These are phyloP conservation scores for Xenopus borealis DNA, from an alignment of 2,113 vertebrate species.

Conservation along the genomic window DNA sequence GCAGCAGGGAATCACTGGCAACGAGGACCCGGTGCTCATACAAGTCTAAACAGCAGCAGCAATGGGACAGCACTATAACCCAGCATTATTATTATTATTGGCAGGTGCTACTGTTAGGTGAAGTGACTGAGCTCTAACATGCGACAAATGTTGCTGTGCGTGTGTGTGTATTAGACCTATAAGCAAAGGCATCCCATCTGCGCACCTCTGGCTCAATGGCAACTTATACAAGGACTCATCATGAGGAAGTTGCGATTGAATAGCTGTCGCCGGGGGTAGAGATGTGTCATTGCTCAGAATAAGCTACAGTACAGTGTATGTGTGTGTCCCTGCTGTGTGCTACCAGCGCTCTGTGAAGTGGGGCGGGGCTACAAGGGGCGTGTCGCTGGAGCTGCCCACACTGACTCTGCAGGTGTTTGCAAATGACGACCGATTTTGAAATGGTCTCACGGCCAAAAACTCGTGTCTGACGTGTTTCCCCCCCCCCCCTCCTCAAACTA, in stretches of 20 bases:
- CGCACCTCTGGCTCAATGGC: too few species aligned
- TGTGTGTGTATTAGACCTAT: too few species aligned
- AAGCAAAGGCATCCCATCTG: too few species aligned
- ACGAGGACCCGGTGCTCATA: constrained; percentile 66
- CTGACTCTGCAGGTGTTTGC: constrained; percentile 11
- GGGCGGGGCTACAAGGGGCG: not conserved
- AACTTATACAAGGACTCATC: not conserved
- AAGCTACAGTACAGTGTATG: constrained; percentile 55
- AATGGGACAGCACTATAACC: not conserved
- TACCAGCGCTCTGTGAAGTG: not conserved
- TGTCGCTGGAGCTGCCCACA: not conserved
- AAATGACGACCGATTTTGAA: constrained; percentile 39
- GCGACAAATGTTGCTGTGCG: too few species aligned
- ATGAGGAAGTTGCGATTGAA: not conserved
- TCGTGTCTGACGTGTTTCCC: constrained; percentile 25
- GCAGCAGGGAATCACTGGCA: constrained; percentile 56
- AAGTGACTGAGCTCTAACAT: too few species aligned
- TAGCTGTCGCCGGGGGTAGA: too few species aligned
- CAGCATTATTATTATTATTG: not conserved
- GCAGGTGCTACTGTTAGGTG: too few species aligned
- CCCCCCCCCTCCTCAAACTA: not conserved
- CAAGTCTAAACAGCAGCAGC: constrained; percentile 65
- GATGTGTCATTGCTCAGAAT: constrained; percentile 40
- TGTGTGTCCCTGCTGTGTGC: not conserved
- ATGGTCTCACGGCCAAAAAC: constrained; percentile 19